A percentile compares a stretch with the other conserved stretches of the same genome.
phyloP scores from a whole-genome alignment of 1,140 invertebrate species.

The Anoplophora glabripennis region DNA sequence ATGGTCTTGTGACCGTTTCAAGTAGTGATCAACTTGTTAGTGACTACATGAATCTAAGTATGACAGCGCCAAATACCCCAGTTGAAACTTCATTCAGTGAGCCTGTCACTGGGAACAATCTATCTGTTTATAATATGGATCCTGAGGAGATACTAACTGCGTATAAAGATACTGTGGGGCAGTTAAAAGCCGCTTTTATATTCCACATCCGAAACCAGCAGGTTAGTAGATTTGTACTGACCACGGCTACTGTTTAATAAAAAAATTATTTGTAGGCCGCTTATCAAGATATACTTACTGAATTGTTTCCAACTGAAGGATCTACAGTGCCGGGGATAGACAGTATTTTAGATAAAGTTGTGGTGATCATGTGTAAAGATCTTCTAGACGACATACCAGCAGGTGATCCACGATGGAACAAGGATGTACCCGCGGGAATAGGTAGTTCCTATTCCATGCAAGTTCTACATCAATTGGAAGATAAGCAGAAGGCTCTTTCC shows the following conservation, averaged over 20 bases:
- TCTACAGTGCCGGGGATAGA: slow-evolving; percentile 53
- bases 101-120: slow-evolving; percentile 49
- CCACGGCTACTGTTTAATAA: slow-evolving; percentile 10
- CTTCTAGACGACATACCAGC: slow-evolving; percentile 85
- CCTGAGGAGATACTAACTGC: slow-evolving; percentile 65
- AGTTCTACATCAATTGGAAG: slow-evolving; percentile 76
- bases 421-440: slow-evolving; percentile 42
- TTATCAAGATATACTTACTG: slow-evolving; percentile 63
- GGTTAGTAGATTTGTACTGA: slow-evolving; percentile 28
- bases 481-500: slow-evolving; percentile 78
- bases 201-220: slow-evolving; percentile 59
- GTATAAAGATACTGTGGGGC: slow-evolving; percentile 61
- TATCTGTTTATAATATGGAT: slow-evolving; percentile 69
- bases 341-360: slow-evolving; percentile 62
- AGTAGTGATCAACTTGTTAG: slow-evolving; percentile 42
- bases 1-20: slow-evolving; percentile 62
- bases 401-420: slow-evolving; percentile 81
- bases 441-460: slow-evolving; percentile 73
- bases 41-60: slow-evolving; percentile 26
- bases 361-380: slow-evolving; percentile 71
- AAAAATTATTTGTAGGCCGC: slow-evolving; percentile 51
- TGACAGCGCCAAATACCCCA: slow-evolving; percentile 13
- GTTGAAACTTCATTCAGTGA: slow-evolving; percentile 33
- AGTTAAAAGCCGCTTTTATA: slow-evolving; percentile 78
- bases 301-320: slow-evolving; percentile 59